Conservation (phyloP, 1,140 invertebrate species). For the Brachionus koreanus region DNA sequence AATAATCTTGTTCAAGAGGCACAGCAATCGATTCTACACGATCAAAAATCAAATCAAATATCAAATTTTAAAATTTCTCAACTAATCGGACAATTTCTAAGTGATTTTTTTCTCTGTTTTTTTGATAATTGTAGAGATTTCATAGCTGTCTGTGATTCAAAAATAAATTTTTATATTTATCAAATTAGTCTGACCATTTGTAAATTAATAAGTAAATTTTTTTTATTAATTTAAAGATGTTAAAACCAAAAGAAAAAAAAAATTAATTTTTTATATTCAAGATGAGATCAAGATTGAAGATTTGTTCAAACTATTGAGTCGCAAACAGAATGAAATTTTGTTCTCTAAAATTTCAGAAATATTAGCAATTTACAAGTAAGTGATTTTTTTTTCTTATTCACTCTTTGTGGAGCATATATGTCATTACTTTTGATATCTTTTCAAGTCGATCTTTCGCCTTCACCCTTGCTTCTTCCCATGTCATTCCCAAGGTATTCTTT, state of each 20-base stretch:
- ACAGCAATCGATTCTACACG: not conserved
- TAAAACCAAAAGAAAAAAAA: too few relatives aligned
- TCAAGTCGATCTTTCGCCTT: too few relatives aligned
- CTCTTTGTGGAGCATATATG: too few relatives aligned
- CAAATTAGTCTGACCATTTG: not conserved
- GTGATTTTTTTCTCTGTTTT: not conserved
- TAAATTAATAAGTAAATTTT: not conserved
- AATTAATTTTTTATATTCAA: not conserved
- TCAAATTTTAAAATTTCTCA: slow-evolving; percentile 20
- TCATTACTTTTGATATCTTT: too few relatives aligned
- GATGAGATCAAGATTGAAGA: slow-evolving; percentile 21
- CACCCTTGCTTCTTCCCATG: too few relatives aligned
- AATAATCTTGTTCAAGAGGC: not conserved
- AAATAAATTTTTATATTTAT: not conserved
- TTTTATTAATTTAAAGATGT: not conserved
- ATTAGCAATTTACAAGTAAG: slow-evolving; percentile 10
- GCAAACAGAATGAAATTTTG: slow-evolving; percentile 16
- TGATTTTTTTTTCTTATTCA: too few relatives aligned
- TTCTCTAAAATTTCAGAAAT: not conserved
- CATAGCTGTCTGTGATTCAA: not conserved
- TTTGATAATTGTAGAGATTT: slow-evolving; percentile 22
- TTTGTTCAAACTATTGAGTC: not conserved
- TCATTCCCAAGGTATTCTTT: too few relatives aligned
- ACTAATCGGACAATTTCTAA: not conserved
- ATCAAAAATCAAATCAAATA: slow-evolving; percentile 33